A percentile compares a stretch with the other conserved stretches of the same genome.
phyloP scores from a whole-genome alignment of 1,140 invertebrate species.

The Melipona quadrifasciata region DNA sequence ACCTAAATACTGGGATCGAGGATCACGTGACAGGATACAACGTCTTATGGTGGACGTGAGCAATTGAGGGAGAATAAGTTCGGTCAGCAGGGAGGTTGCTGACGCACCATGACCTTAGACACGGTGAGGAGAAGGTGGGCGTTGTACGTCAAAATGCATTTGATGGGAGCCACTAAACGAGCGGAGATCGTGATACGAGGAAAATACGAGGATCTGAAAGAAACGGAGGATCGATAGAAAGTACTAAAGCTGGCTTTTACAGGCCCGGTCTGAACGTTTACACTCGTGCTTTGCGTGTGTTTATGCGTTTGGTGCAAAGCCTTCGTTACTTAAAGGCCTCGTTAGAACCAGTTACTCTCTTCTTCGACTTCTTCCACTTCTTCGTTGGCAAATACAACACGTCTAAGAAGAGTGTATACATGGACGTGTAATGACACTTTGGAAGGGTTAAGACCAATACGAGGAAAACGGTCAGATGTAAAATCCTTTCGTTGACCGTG shows the following conservation, averaged over 20 bases:
- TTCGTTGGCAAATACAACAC: neutral
- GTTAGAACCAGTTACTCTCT: conserved; percentile 58
- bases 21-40: neutral
- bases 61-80: conserved; percentile 10
- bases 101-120: conserved; percentile 8
- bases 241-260: conserved; percentile 63
- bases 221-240: conserved; percentile 56
- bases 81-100: neutral
- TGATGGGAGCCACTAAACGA: conserved; percentile 14
- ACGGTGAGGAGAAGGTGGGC: neutral
- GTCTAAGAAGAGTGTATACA: neutral
- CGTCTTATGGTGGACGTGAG: neutral
- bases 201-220: conserved; percentile 57
- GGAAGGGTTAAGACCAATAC: too few relatives aligned
- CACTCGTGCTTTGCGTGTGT: conserved; percentile 56
- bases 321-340: conserved; percentile 61
- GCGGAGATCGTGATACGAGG: conserved; percentile 40
- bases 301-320: conserved; percentile 62
- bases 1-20: too few relatives aligned
- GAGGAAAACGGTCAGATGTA: too few relatives aligned
- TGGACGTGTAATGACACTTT: conserved; percentile 35
- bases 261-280: conserved; percentile 51
- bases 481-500: too few relatives aligned
- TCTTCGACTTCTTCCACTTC: neutral
- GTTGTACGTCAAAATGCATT: conserved; percentile 27